Evolutionary conservation across 2,113 vertebrate genomes (phyloP).

Genomic region (Lates calcarifer): DNA sequence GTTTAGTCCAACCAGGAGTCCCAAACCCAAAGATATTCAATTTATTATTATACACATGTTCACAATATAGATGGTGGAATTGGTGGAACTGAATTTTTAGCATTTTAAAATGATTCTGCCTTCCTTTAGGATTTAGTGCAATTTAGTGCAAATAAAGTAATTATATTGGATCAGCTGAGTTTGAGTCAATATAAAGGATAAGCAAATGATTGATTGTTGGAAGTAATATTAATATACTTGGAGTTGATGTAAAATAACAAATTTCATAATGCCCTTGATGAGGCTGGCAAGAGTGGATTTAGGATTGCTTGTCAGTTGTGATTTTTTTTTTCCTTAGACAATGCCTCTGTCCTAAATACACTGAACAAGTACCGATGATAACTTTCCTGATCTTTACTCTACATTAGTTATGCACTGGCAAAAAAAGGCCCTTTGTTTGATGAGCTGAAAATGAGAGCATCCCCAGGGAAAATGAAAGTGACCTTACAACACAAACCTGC

Average conservation of each 20-base stretch:
- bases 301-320: neutral
- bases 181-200: neutral
- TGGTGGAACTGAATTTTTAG: no score
- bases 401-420: neutral
- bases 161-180: neutral
- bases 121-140: neutral
- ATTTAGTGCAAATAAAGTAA: neutral
- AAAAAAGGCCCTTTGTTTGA: constrained; percentile 30
- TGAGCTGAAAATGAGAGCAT: constrained; percentile 57
- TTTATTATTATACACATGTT: neutral
- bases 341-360: neutral
- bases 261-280: neutral
- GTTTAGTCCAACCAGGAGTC: neutral
- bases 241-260: neutral
- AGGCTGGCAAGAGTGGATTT: neutral
- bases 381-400: constrained; percentile 8
- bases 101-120: neutral
- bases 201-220: neutral
- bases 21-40: neutral
- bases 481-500: constrained; percentile 64
- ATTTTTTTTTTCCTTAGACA: neutral
- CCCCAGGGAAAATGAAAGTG: constrained; percentile 57
- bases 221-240: neutral
- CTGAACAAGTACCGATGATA: neutral
- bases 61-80: neutral